phyloP scores from a whole-genome alignment of 2,113 vertebrate species.

The Chlorodrepanis virens region DNA sequence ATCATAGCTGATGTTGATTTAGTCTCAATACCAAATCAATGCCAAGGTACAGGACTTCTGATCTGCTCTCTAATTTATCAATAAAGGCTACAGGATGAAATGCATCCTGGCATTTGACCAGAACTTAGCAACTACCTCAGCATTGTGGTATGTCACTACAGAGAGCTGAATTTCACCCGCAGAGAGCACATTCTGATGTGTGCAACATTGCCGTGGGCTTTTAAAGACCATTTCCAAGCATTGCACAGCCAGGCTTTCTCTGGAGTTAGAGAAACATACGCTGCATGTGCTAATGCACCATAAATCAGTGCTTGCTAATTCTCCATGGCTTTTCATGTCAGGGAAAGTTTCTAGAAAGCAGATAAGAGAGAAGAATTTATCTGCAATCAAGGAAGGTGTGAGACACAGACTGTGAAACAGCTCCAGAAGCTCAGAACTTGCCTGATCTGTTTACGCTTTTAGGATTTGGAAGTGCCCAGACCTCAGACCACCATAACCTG shows the following conservation, averaged over 20 bases:
- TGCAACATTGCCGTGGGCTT: not conserved
- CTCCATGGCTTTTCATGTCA: not conserved
- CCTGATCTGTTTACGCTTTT: not conserved
- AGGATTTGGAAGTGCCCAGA: not conserved
- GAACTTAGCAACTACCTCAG: slow-evolving; percentile 14
- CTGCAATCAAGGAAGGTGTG: not conserved
- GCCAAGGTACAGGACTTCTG: not conserved
- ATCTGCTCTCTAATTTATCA: not conserved
- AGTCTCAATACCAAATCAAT: not conserved
- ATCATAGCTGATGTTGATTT: not conserved
- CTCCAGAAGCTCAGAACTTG: not conserved
- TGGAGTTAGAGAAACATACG: not conserved
- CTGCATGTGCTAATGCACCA: not conserved
- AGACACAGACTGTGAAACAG: not conserved
- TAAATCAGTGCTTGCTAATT: not conserved
- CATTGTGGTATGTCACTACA: not conserved
- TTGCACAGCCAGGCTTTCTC: not conserved
- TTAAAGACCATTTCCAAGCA: not conserved
- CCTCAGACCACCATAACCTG: not conserved
- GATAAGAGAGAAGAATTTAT: not conserved
- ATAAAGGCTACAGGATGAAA: not conserved
- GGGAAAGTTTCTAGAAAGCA: slow-evolving; percentile 35
- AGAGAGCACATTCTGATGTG: not conserved
- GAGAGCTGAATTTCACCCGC: not conserved
- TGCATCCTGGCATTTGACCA: not conserved